Base-by-base conservation (phyloP, 2,113 vertebrate species). In the Glareola pratincola region DNA sequence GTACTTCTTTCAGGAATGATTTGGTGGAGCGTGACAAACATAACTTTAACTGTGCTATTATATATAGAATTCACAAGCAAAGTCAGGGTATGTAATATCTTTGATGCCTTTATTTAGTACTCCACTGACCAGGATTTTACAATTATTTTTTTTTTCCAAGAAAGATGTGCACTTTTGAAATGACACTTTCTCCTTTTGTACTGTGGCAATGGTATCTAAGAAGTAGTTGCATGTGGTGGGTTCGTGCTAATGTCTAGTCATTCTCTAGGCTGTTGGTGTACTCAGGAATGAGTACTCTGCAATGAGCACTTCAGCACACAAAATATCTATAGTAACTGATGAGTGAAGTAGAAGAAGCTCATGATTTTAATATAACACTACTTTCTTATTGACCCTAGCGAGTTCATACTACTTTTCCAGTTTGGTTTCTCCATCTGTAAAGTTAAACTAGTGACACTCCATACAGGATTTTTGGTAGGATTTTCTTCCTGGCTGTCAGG, bases 101-200 rank as follows among this genome's bases (percentile, higher is more conserved):
- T 41, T 45, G 20, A 11, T 76, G 12, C 5, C n/a, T 74, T 69
- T 84, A 53, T 82, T 79, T 76, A 76, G 20, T 54, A 85, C 29
- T 78, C 1, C 0, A 0, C 10, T 34, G 47, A 63, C 27, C 37
- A 62, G 30, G 17, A 41, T 79, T 80, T 86, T 39, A 32, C 34
- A 80, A 53, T 29, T 39, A 21, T 63, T 56, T 39, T 57, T 84
- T 47, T 75, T 60, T 81, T 43, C 5, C 74, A 21, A 12, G 32
- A 63, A 71, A 83, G 36, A 37, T 20, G 2, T 13, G 10, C 4
- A 27, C 27, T 74, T 79, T 73, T 69, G 27, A 63, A 66, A 57
- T 67, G 48, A 50, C 32, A 34, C 1, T 36, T 85, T 78, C 43
- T 92, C 26, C 8, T 60, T 51, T 48, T 77, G 3, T 73, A 9